Evolutionary conservation across 2,113 vertebrate genomes (phyloP).

Genomic region (Grammomys dolichurus): DNA sequence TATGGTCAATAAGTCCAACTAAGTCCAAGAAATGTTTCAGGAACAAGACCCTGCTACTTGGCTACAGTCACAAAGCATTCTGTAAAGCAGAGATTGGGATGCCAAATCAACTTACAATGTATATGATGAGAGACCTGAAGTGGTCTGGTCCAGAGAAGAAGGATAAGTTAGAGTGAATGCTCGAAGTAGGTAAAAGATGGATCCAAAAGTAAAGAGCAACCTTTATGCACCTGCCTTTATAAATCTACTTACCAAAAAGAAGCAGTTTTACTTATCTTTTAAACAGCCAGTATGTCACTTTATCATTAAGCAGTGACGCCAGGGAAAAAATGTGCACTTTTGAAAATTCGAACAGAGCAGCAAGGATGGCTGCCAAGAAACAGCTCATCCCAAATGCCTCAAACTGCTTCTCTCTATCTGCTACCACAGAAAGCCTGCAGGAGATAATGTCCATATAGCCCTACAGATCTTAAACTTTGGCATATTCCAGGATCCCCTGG

Average conservation of each 20-base stretch:
- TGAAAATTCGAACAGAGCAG: conserved; percentile 77
- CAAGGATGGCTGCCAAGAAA: conserved; percentile 78
- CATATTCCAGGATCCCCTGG: neutral
- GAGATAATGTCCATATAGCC: neutral
- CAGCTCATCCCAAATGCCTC: conserved; percentile 56
- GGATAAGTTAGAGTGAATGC: conserved; percentile 51
- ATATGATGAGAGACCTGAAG: conserved; percentile 40
- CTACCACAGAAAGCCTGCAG: conserved; percentile 35
- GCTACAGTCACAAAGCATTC: conserved; percentile 54
- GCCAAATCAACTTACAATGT: conserved; percentile 60
- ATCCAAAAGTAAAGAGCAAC: conserved; percentile 42
- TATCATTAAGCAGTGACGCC: conserved; percentile 75
- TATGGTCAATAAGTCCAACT: neutral
- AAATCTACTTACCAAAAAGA: conserved; percentile 59
- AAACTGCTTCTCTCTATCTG: conserved; percentile 27
- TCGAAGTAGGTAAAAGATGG: conserved; percentile 50
- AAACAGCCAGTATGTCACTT: conserved; percentile 78
- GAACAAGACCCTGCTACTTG: neutral
- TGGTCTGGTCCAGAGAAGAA: conserved; percentile 45
- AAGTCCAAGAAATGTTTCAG: neutral
- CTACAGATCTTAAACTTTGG: neutral
- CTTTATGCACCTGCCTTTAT: conserved; percentile 61
- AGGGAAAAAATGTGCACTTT: conserved; percentile 75
- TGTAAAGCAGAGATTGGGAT: conserved; percentile 36
- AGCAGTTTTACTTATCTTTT: conserved; percentile 74